Evolutionary conservation across 2,797 vertebrate genomes (phyloP), one percentile per base, ranked within the genome.

Genomic region (Diglossa cyanea): DNA sequence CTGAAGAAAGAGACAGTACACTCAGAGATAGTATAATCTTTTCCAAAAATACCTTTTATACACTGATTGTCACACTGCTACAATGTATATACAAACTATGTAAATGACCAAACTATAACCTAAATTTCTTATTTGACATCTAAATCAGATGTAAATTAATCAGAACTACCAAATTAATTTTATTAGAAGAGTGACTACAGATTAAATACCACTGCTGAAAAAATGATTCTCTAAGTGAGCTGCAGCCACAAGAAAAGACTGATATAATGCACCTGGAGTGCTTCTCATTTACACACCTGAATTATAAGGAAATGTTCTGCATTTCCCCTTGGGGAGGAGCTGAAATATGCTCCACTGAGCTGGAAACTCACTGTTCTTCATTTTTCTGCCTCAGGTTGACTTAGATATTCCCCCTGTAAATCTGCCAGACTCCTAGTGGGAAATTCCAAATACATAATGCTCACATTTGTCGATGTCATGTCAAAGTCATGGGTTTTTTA

Each of bases 261-360:
- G 9, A 65, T 51, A 57, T 5, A 68, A 71, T 26, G 40, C 11
- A 77, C 58, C 53, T 2, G 0, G 51, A 87, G 57, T 44, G 31
- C 13, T 84, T 90, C 62, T 85, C 63, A 72, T 91, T 95, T 93
- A 85, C 86, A 90, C 90, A 96, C 90, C 93, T 94, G 88, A 89
- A 82, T 89, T 92, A 87, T 33, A 84, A 67, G n/a, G 77, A 71
- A 91, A 73, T 86, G 78, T 95, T 93, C 66, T 71, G 85, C 80
- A 90, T 72, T 95, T 79, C 72, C 87, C 83, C 86, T 86, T 88
- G 80, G 81, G 70, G 26, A 82, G 65, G 60, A 68, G 65, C 51
- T 85, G 65, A 90, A 92, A 74, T 68, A 76, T 31, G 92, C 88
- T 96, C 45, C 83, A 68, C 42, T 90, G 89, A 94, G 80, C 83